phyloP scores from a whole-genome alignment of 2,797 vertebrate species.

The Gouania willdenowi region DNA sequence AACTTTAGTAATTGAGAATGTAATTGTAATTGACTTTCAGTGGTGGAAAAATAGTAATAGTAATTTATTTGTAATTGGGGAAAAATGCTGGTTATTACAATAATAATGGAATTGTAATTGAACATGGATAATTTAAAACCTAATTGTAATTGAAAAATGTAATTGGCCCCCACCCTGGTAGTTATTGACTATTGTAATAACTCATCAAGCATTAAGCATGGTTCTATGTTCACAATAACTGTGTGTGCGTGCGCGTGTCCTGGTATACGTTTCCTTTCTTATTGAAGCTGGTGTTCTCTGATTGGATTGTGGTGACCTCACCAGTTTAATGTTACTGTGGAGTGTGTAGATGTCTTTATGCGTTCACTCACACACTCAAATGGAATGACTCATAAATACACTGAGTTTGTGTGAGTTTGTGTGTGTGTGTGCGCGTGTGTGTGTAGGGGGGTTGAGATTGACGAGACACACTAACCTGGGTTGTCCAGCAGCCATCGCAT shows the following conservation, averaged over 20 bases:
- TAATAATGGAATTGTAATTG: too few species aligned
- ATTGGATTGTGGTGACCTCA: constrained; percentile 59
- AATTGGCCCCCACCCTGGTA: too few species aligned
- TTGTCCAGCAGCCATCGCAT: constrained; percentile 26
- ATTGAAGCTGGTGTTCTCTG: constrained; percentile 19
- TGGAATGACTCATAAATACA: constrained; percentile 1
- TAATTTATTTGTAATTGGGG: too few species aligned
- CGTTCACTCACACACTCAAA: constrained; percentile 10
- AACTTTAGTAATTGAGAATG: too few species aligned
- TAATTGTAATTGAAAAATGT: too few species aligned
- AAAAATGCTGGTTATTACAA: too few species aligned
- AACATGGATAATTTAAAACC: too few species aligned
- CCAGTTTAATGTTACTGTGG: constrained; percentile 25
- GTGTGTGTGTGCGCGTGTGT: constrained; percentile 2
- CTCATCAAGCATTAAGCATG: too few species aligned
- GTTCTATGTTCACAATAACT: too few species aligned
- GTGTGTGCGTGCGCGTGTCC: not conserved
- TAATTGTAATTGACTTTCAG: too few species aligned
- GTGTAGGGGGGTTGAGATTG: constrained; percentile 1
- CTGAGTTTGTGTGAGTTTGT: not conserved
- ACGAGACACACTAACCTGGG: constrained; percentile 23
- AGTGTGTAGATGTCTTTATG: constrained; percentile 4
- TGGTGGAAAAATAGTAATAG: too few species aligned
- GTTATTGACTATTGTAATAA: too few species aligned
- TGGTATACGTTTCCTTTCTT: constrained; percentile 42